These are phyloP conservation scores for Ciconia stormi DNA, from an alignment of 2,113 vertebrate species.

Conservation along the genomic window DNA sequence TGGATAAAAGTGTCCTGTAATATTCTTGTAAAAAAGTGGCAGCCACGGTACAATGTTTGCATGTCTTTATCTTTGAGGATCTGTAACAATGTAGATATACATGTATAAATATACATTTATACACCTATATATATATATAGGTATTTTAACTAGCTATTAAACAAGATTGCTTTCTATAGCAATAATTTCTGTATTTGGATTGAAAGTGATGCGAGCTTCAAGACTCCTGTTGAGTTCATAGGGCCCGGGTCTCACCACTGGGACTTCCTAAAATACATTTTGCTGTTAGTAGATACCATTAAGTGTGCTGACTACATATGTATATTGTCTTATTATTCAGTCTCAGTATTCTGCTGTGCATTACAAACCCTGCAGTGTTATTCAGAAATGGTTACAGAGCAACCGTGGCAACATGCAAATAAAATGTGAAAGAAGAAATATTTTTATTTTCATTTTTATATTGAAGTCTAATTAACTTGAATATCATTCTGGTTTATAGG, in stretches of 20 bases:
- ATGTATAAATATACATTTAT: not conserved
- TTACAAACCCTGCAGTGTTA: not conserved
- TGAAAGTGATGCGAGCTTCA: not conserved
- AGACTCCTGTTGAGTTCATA: not conserved
- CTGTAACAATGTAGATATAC: not conserved
- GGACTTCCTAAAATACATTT: not conserved
- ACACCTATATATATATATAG: not conserved
- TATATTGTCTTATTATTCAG: not conserved
- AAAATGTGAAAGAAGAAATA: conserved; percentile 2
- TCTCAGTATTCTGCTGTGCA: not conserved
- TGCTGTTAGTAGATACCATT: not conserved
- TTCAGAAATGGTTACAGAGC: not conserved
- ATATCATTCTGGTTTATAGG: not conserved
- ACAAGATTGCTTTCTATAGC: not conserved
- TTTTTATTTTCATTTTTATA: not conserved
- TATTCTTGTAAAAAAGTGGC: not conserved
- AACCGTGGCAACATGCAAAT: not conserved
- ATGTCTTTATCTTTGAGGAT: not conserved
- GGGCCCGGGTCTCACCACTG: not conserved
- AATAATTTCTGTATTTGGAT: not conserved
- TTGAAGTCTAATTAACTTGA: not conserved
- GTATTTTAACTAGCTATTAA: not conserved
- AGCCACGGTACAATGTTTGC: not conserved
- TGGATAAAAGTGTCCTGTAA: not conserved
- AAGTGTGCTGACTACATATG: not conserved